Conservation (phyloP, 2,113 vertebrate genomes). For the Pionites leucogaster region DNA sequence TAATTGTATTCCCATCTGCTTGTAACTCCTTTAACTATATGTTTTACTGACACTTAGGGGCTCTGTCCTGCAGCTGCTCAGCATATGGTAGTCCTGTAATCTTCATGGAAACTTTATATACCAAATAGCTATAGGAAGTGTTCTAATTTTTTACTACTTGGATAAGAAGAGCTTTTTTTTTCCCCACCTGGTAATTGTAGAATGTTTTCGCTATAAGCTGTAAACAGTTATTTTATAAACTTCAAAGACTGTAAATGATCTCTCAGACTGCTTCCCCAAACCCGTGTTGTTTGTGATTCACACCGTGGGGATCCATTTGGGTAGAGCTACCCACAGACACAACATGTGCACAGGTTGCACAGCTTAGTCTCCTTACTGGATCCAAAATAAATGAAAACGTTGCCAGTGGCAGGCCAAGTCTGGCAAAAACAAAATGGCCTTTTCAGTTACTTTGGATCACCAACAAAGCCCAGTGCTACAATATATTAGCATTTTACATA, state of each 20-base stretch:
- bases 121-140: neutral
- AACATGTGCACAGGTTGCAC: neutral
- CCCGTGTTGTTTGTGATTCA: neutral
- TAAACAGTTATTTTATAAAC: constrained; percentile 31
- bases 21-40: constrained; percentile 5
- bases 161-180: neutral
- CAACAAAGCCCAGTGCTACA: neutral
- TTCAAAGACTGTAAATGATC: constrained; percentile 18
- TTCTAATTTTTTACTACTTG: neutral
- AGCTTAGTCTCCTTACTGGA: neutral
- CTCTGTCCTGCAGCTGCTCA: constrained; percentile 35
- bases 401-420: neutral
- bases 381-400: neutral
- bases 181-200: neutral
- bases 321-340: neutral
- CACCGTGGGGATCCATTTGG: neutral
- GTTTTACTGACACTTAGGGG: constrained; percentile 1
- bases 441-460: constrained; percentile 7
- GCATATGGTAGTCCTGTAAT: constrained; percentile 24
- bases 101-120: constrained; percentile 10
- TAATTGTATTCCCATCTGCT: constrained; percentile 45
- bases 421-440: neutral
- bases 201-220: neutral
- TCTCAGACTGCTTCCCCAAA: neutral
- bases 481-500: neutral